Conservation (phyloP, 2,888 invertebrate genomes). For the Invenusta paracnida region DNA sequence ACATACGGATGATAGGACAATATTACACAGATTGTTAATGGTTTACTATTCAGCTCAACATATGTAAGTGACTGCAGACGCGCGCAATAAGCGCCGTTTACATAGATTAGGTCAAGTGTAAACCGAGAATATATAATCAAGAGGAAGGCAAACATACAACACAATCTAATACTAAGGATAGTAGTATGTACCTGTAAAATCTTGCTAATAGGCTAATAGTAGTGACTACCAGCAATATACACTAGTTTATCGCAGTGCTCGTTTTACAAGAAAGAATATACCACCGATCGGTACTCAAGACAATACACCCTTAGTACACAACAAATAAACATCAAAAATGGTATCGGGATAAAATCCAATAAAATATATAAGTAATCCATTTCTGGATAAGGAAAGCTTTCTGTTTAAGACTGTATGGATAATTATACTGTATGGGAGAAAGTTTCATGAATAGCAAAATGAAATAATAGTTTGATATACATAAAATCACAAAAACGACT, state of each 20-base stretch:
- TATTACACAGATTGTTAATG: background rate
- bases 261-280: background rate
- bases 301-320: background rate
- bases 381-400: conserved; percentile 15
- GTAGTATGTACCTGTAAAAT: background rate
- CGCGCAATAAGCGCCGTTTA: background rate
- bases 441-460: conserved; percentile 18
- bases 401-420: background rate
- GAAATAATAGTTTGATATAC: background rate
- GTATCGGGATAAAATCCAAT: conserved; percentile 11
- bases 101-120: background rate
- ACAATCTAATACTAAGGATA: conserved; percentile 15
- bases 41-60: no score
- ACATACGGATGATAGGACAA: background rate
- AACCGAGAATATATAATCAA: background rate
- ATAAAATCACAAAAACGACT: background rate
- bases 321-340: conserved; percentile 1
- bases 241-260: background rate
- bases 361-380: conserved; percentile 23
- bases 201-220: conserved; percentile 16
- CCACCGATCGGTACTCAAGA: background rate
- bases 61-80: background rate
- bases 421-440: no score
- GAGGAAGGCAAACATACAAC: conserved; percentile 18
- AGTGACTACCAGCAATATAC: conserved; percentile 17